Conservation (phyloP, 2,113 vertebrate species). For the Sebastes schlegelii region DNA sequence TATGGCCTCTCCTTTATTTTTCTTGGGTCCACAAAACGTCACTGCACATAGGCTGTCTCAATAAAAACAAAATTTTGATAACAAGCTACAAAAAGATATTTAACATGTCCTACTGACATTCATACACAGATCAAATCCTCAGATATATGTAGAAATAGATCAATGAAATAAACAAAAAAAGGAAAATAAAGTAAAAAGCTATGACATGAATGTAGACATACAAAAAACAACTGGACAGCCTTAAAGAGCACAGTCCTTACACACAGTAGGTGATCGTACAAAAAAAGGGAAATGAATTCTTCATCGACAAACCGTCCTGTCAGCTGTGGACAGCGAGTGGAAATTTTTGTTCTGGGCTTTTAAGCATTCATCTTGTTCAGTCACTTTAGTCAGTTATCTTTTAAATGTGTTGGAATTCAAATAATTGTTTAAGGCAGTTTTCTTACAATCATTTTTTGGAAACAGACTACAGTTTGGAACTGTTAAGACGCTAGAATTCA, state of each 20-base stretch:
- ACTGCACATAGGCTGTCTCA: slow-evolving; percentile 53
- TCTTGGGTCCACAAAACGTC: slow-evolving; percentile 53
- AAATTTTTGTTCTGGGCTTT: slow-evolving; percentile 35
- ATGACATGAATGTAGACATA: slow-evolving; percentile 50
- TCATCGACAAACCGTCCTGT: slow-evolving; percentile 10
- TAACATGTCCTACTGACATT: slow-evolving; percentile 40
- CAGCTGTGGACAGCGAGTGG: slow-evolving; percentile 16
- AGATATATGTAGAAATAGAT: slow-evolving; percentile 26
- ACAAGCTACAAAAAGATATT: slow-evolving; percentile 54
- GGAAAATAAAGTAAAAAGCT: slow-evolving; percentile 34
- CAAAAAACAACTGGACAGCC: slow-evolving; percentile 52
- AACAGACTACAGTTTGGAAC: slow-evolving; percentile 15
- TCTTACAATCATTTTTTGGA: slow-evolving; percentile 19
- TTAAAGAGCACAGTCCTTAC: slow-evolving; percentile 49
- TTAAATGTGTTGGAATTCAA: slow-evolving; percentile 15
- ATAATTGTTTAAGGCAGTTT: slow-evolving; percentile 17
- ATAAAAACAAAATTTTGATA: slow-evolving; percentile 47
- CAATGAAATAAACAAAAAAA: slow-evolving; percentile 42
- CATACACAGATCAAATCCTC: slow-evolving; percentile 50
- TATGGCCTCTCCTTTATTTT: slow-evolving; percentile 64
- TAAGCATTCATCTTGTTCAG: neutral
- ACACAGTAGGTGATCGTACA: slow-evolving; percentile 38
- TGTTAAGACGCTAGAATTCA: neutral
- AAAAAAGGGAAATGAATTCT: slow-evolving; percentile 19
- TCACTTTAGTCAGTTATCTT: slow-evolving; percentile 4